Base-by-base conservation (phyloP, 2,888 invertebrate genomes). In the Pegoplata infirma region DNA sequence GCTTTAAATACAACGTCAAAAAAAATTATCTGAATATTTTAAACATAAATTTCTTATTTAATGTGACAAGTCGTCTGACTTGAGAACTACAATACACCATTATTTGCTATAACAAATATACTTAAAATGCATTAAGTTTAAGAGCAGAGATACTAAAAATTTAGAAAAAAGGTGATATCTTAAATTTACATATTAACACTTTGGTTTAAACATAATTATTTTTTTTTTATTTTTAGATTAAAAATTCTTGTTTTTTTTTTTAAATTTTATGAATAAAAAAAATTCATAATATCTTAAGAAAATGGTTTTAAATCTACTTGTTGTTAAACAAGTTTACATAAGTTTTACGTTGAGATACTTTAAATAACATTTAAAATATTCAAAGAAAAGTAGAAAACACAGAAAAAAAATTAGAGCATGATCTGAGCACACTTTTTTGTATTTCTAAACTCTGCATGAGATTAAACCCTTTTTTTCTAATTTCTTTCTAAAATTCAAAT, bases 151-250 rank as follows among this genome's bases (percentile, higher is more conserved):
- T n/a, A n/a, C n/a, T n/a, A n/a, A n/a, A n/a, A n/a, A n/a, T n/a
- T n/a, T n/a, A n/a, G n/a, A 51, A 5, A 12, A 61, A 25, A 58
- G 40, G 49, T 64, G 64, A n/a, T 49, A 51, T 53, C 51, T 32
- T 59, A 61, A 59, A 59, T 71, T 71, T 66, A 76, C 66, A 71
- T 71, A 47, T 71, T 76, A 53, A 66, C 76, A 76, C 69, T 64
- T 68, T 44, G 36, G 25, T 28, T 56, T 14, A 28, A 16, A 51
- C 6, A 21, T 55, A 28, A 21, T 28, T 49, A 47, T 23, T 53
- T 25, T 53, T 5, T 4, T 25, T 1, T 23, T 23, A 5, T 23
- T 23, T 23, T 23, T 23, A 23, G 23, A 3, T 23, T 23, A n/a
- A n/a, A n/a, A n/a, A n/a, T 23, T 23, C 3, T 3, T 23, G 23